Conservation (phyloP, 1,140 invertebrate genomes). For the Venturia canescens region DNA sequence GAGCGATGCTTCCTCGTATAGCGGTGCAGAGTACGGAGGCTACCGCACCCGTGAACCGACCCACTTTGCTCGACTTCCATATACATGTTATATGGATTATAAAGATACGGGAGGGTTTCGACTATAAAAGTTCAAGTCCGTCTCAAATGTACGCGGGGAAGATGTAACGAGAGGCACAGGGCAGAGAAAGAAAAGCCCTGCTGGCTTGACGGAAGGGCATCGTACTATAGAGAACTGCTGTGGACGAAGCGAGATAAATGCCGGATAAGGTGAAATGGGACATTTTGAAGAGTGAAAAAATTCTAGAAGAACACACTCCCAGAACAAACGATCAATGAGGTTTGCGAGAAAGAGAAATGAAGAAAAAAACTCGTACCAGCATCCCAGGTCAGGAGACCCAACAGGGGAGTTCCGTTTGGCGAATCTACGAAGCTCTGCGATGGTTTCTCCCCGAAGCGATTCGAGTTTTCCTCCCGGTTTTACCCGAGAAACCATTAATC, state of each 20-base stretch:
- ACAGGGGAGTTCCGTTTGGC: constrained; percentile 47
- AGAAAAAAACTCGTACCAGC: constrained; percentile 40
- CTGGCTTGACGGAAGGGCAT: too few relatives aligned
- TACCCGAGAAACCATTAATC: constrained; percentile 49
- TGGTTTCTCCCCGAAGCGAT: constrained; percentile 25
- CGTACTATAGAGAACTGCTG: too few relatives aligned
- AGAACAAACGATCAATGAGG: too few relatives aligned
- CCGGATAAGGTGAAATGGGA: too few relatives aligned
- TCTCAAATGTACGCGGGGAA: constrained; percentile 19
- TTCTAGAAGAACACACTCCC: too few relatives aligned
- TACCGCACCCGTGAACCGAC: constrained; percentile 73
- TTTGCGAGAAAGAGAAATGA: too few relatives aligned
- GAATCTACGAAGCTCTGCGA: constrained; percentile 19
- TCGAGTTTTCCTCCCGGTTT: constrained; percentile 43
- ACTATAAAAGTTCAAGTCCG: constrained; percentile 5
- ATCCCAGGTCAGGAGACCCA: constrained; percentile 58
- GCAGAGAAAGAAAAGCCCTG: constrained; percentile 36
- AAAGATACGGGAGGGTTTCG: neutral
- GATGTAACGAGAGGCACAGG: constrained; percentile 36
- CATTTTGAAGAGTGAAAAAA: too few relatives aligned
- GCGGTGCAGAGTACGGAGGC: constrained; percentile 62
- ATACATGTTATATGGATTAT: constrained; percentile 31
- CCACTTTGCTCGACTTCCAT: constrained; percentile 68
- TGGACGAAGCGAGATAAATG: too few relatives aligned
- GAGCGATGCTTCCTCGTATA: constrained; percentile 60